phyloP scores from a whole-genome alignment of 2,113 vertebrate species.

The Axis porcinus region DNA sequence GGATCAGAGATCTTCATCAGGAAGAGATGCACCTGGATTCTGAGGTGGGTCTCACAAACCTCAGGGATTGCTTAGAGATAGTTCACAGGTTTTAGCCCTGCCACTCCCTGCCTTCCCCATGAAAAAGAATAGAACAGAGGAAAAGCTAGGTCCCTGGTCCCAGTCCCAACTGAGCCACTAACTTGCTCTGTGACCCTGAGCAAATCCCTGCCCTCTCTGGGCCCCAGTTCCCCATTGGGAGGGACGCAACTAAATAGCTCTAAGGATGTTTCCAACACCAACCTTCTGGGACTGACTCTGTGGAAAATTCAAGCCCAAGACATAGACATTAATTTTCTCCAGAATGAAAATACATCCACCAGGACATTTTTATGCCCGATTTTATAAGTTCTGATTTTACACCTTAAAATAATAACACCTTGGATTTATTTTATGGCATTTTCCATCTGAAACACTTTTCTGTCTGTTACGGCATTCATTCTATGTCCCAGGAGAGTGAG shows the following conservation, averaged over 20 bases:
- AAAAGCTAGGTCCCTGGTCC: neutral
- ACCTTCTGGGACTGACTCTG: neutral
- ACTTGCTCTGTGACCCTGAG: neutral
- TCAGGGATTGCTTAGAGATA: neutral
- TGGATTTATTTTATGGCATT: slow-evolving; percentile 59
- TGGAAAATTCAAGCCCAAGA: slow-evolving; percentile 41
- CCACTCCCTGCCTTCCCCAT: neutral
- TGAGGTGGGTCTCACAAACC: neutral
- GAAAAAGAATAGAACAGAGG: neutral
- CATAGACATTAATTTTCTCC: slow-evolving; percentile 55
- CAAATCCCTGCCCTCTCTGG: neutral
- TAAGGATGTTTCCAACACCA: neutral
- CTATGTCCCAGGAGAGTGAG: neutral
- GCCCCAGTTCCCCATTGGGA: neutral
- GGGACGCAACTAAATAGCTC: neutral
- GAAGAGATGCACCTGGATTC: neutral
- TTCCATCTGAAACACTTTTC: slow-evolving; percentile 62
- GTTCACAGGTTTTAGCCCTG: neutral
- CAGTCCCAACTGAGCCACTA: neutral
- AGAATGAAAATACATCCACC: slow-evolving; percentile 63
- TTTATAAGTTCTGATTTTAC: slow-evolving; percentile 70
- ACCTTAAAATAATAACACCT: slow-evolving; percentile 73
- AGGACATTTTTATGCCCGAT: slow-evolving; percentile 63
- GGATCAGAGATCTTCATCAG: neutral
- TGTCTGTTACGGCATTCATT: slow-evolving; percentile 12